Conservation (phyloP, 2,113 vertebrate genomes). For the Cyprinus carpio region DNA sequence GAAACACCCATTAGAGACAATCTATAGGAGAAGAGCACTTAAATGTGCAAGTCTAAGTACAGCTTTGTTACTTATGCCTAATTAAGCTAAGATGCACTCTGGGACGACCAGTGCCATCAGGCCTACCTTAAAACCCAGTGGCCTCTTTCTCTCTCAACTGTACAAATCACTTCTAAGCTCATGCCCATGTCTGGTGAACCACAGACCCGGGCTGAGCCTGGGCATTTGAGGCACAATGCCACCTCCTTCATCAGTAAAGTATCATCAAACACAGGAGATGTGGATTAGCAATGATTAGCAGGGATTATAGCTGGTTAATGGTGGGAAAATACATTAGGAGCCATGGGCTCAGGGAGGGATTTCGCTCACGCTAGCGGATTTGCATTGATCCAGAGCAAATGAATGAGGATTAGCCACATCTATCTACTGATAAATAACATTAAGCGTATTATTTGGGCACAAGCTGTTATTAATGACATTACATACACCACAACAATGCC, state of each 20-base stretch:
- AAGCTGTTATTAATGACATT: constrained; percentile 79
- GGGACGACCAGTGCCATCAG: neutral
- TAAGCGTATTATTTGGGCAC: constrained; percentile 77
- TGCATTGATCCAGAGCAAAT: constrained; percentile 84
- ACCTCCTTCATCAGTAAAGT: constrained; percentile 73
- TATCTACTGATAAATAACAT: constrained; percentile 84
- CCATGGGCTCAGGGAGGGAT: constrained; percentile 68
- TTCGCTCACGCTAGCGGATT: constrained; percentile 77
- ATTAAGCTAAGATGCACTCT: constrained; percentile 24
- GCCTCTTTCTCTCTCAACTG: neutral
- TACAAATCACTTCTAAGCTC: constrained; percentile 47
- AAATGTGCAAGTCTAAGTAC: constrained; percentile 35
- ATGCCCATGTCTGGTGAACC: constrained; percentile 50
- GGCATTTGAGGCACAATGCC: constrained; percentile 50
- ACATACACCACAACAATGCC: constrained; percentile 74
- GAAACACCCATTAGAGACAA: constrained; percentile 38
- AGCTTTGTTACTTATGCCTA: constrained; percentile 42
- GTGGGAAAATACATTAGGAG: constrained; percentile 82
- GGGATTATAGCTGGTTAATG: constrained; percentile 83
- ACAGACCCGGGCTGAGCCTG: constrained; percentile 53
- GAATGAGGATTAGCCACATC: constrained; percentile 82
- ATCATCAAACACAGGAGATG: constrained; percentile 77
- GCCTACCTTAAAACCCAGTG: constrained; percentile 12
- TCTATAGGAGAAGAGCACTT: constrained; percentile 36
- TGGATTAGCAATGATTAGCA: constrained; percentile 83